Conservation (phyloP, 2,888 invertebrate genomes). For the Silvanus unidentatus region DNA sequence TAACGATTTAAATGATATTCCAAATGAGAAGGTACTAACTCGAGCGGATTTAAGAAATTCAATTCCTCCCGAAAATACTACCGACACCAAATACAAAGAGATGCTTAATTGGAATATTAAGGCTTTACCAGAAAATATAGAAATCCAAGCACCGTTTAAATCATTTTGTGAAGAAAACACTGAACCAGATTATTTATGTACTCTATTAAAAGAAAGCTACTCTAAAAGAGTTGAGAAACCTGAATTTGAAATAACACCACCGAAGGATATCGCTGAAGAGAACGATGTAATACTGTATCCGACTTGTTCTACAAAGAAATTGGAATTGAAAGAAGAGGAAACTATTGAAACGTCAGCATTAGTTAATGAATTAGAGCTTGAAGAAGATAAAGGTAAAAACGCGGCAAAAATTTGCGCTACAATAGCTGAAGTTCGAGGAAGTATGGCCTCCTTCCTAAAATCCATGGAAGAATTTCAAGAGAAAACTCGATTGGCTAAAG, state of each 20-base stretch:
- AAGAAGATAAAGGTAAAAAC: conserved; percentile 5
- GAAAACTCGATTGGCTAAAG: no score
- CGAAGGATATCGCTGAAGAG: conserved; percentile 24
- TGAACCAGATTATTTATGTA: conserved; percentile 19
- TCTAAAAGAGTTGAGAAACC: conserved; percentile 12
- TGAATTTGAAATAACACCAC: conserved; percentile 26
- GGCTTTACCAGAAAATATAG: no score
- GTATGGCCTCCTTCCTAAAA: no score
- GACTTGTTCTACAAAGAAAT: no score
- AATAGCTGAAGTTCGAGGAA: no score
- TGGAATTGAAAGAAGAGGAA: no score
- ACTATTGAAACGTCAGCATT: no score
- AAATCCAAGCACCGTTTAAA: conserved; percentile 3
- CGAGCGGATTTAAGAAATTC: conserved; percentile 22
- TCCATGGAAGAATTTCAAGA: no score
- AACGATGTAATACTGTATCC: conserved; percentile 19
- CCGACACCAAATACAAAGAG: conserved; percentile 29
- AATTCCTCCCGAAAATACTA: conserved; percentile 12
- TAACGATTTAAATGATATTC: background rate
- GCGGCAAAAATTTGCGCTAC: background rate
- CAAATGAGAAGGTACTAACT: no score
- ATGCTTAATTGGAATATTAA: conserved; percentile 29
- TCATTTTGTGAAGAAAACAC: conserved; percentile 16
- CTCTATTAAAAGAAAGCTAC: conserved; percentile 15
- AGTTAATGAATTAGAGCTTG: no score